A percentile compares a stretch with the other conserved stretches of the same genome.
phyloP scores from a whole-genome alignment of 2,113 vertebrate genomes.

The Alethe castanea region DNA sequence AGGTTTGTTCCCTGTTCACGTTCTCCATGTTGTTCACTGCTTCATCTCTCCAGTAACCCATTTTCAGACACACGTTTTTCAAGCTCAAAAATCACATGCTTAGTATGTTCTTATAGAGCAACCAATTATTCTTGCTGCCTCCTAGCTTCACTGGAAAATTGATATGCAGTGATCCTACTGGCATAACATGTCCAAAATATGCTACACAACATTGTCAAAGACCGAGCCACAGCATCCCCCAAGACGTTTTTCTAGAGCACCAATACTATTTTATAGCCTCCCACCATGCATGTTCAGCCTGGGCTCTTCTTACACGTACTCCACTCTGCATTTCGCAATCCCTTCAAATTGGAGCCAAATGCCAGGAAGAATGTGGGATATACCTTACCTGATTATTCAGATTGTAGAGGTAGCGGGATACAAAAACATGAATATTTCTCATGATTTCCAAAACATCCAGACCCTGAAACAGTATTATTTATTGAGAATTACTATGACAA shows the following conservation, averaged over 20 bases:
- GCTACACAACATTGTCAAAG: neutral
- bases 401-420: slow-evolving; percentile 97
- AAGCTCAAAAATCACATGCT: neutral
- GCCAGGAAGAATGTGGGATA: neutral
- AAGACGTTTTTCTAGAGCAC: neutral
- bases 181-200: neutral
- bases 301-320: accelerated
- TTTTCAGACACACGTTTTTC: neutral
- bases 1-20: neutral
- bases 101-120: neutral
- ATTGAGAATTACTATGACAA: neutral
- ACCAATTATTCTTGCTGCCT: neutral
- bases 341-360: neutral
- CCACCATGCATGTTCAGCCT: neutral
- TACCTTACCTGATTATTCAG: slow-evolving; percentile 93
- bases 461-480: slow-evolving; percentile 77
- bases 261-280: neutral
- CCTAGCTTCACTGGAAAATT: neutral
- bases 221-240: neutral
- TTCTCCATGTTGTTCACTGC: neutral
- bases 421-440: slow-evolving; percentile 99
- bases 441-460: slow-evolving; percentile 98
- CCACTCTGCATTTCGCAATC: neutral
- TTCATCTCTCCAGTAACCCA: neutral
- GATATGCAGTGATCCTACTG: neutral